phyloP scores from a whole-genome alignment of 2,888 invertebrate genomes.

The Steromphala cineraria region DNA sequence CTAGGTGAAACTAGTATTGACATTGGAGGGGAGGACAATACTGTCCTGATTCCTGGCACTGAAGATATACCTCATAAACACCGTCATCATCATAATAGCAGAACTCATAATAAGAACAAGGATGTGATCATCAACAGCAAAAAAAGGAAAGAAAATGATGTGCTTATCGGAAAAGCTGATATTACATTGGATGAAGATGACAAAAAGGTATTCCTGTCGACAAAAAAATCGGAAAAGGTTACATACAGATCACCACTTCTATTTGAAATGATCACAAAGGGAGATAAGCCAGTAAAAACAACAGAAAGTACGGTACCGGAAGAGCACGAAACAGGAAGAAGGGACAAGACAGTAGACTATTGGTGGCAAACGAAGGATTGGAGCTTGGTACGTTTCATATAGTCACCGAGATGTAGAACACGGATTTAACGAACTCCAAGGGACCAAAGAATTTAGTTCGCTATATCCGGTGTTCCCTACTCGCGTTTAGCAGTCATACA shows the following conservation, averaged over 20 bases:
- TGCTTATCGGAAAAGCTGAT: neutral
- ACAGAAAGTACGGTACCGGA: neutral
- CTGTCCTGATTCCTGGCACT: slow-evolving; percentile 1
- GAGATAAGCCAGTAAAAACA: neutral
- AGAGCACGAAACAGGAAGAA: neutral
- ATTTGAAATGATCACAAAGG: neutral
- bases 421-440: too few species aligned
- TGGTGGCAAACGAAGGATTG: slow-evolving; percentile 42
- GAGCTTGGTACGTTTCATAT: slow-evolving; percentile 37
- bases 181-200: too few species aligned
- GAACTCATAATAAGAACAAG: neutral
- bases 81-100: slow-evolving; percentile 5
- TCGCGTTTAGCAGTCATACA: too few species aligned
- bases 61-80: slow-evolving; percentile 11
- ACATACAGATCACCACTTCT: neutral
- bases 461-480: too few species aligned
- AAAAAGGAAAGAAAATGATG: neutral
- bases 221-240: neutral
- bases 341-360: slow-evolving; percentile 14
- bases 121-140: neutral
- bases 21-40: neutral
- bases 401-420: too few species aligned
- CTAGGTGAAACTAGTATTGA: slow-evolving; percentile 6
- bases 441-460: too few species aligned
- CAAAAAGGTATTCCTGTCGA: neutral